Percentiles rank a stretch among this genome's conserved stretches.
These are phyloP conservation scores for Zaprionus bogoriensis DNA, from an alignment of 2,888 invertebrate species.

Conservation along the genomic window DNA sequence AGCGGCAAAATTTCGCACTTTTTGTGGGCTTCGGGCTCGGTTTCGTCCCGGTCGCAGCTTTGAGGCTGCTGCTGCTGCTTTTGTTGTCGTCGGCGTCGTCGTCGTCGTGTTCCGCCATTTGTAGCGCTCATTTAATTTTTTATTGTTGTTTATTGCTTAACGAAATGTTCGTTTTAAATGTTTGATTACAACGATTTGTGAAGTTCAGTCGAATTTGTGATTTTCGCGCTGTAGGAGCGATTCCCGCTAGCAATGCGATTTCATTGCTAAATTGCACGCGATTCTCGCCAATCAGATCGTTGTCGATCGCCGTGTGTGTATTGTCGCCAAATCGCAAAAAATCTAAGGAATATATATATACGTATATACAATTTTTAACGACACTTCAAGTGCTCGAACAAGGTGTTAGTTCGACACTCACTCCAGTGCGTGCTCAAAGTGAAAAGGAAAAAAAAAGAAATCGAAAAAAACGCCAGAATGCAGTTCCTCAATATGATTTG, in stretches of 20 bases:
- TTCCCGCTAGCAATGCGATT: conserved; percentile 56
- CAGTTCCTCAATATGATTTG: conserved; percentile 73
- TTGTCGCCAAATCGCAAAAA: conserved; percentile 20
- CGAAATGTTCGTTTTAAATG: conserved; percentile 79
- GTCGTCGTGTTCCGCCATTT: conserved; percentile 72
- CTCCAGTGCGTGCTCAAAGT: conserved; percentile 16
- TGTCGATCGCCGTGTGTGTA: background rate
- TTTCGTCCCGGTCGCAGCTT: conserved; percentile 32
- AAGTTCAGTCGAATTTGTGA: conserved; percentile 79
- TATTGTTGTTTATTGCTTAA: conserved; percentile 75
- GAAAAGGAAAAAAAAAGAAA: conserved; percentile 9
- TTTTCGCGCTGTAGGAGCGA: conserved; percentile 71
- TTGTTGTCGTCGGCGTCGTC: conserved; percentile 19
- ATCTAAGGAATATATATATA: conserved; percentile 10
- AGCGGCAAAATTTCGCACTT: conserved; percentile 68
- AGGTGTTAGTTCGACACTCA: conserved; percentile 8
- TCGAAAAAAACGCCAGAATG: conserved; percentile 45
- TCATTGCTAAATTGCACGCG: conserved; percentile 52
- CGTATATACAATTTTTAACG: conserved; percentile 27
- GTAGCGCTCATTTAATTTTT: conserved; percentile 71
- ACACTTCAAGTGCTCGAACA: conserved; percentile 22
- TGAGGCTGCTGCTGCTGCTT: background rate
- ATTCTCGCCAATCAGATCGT: conserved; percentile 15
- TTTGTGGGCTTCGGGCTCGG: conserved; percentile 41
- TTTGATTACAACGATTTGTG: conserved; percentile 78